Conservation (phyloP, 2,888 invertebrate genomes). For the Halictus ligatus region DNA sequence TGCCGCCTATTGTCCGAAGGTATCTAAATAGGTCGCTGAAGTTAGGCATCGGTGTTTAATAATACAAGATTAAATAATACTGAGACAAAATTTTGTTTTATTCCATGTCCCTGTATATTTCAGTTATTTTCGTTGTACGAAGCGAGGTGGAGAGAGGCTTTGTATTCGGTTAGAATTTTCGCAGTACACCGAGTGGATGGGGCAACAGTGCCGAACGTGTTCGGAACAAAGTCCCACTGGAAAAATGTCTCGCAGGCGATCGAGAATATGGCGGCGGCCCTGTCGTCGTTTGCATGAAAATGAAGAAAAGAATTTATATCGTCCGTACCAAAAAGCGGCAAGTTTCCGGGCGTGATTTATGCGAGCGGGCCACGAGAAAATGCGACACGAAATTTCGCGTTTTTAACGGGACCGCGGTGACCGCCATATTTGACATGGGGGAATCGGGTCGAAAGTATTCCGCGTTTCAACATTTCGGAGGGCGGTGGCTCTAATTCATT, state of each 20-base stretch:
- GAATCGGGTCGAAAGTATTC: conserved; percentile 13
- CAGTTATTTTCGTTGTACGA: neutral
- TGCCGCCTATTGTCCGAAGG: too few relatives aligned
- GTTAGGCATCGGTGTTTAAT: too few relatives aligned
- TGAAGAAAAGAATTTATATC: conserved; percentile 58
- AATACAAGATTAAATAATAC: too few relatives aligned
- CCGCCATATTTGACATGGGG: conserved; percentile 20
- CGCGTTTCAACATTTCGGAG: conserved; percentile 5
- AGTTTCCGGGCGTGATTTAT: conserved; percentile 50
- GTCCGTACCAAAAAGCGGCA: conserved; percentile 41
- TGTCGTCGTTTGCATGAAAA: conserved; percentile 49
- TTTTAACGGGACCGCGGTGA: conserved; percentile 26
- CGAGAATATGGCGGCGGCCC: conserved; percentile 58
- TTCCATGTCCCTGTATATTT: neutral
- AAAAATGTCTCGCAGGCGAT: conserved; percentile 51
- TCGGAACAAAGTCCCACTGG: conserved; percentile 14
- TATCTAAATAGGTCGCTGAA: too few relatives aligned
- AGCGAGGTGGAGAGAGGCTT: neutral
- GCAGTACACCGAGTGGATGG: neutral
- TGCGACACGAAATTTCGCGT: conserved; percentile 35
- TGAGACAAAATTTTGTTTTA: neutral
- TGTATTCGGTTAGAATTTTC: neutral
- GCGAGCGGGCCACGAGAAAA: conserved; percentile 32
- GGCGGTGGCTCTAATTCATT: conserved; percentile 4
- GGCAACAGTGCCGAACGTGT: conserved; percentile 10